These are phyloP conservation scores for Brachyalestes nurse DNA, from an alignment of 2,797 vertebrate species.

Conservation along the genomic window DNA sequence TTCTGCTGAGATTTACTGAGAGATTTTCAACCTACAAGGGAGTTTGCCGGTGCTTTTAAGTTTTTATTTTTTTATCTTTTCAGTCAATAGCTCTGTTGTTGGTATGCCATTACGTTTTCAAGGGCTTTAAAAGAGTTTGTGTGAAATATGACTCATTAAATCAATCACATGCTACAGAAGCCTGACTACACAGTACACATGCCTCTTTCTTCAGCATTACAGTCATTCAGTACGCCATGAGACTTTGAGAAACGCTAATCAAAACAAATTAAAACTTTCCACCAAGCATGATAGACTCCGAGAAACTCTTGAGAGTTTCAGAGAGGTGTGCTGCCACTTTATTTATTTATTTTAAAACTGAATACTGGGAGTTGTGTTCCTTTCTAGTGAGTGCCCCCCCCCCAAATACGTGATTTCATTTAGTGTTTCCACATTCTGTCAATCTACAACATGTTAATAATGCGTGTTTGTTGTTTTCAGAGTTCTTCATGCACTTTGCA, in stretches of 20 bases:
- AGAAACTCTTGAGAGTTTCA: background rate
- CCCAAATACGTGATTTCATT: background rate
- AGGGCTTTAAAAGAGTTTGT: slow-evolving; percentile 35
- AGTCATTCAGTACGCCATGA: background rate
- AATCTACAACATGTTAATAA: background rate
- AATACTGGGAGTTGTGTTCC: slow-evolving; percentile 35
- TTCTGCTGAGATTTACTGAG: background rate
- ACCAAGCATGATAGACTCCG: background rate
- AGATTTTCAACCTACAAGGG: background rate
- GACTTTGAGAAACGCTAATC: slow-evolving; percentile 13
- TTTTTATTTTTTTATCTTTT: slow-evolving; percentile 9
- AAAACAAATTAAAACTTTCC: slow-evolving; percentile 6
- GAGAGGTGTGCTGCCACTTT: background rate
- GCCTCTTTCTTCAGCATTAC: slow-evolving; percentile 3
- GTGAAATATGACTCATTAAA: slow-evolving; percentile 27
- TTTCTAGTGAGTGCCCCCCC: background rate
- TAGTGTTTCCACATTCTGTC: background rate
- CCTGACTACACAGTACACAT: background rate
- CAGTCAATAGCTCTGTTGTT: slow-evolving; percentile 26
- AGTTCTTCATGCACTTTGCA: background rate
- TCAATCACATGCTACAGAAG: slow-evolving; percentile 17
- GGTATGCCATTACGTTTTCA: slow-evolving; percentile 27
- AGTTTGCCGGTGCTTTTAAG: background rate
- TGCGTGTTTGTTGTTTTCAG: background rate
- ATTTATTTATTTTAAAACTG: slow-evolving; percentile 8